Evolutionary conservation across 2,888 invertebrate species (phyloP).

Genomic region (Thymelicus acteon): DNA sequence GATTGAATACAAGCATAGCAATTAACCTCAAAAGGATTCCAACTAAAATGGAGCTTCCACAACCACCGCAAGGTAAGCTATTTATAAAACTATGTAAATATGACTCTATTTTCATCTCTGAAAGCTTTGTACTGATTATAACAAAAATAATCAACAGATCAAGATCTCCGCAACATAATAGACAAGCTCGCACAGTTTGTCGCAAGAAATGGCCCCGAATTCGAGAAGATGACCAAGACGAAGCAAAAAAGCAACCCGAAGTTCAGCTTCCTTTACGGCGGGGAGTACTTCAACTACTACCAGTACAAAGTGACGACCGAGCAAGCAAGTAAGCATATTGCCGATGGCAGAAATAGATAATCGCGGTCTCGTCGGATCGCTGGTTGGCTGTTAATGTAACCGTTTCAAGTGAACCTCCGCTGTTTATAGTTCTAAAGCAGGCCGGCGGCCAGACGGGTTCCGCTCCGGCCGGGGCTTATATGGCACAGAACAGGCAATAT

Average conservation of each 20-base stretch:
- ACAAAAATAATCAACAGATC: conserved; percentile 86
- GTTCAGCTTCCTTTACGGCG: conserved; percentile 98
- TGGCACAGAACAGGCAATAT: conserved; percentile 85
- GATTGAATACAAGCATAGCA: conserved; percentile 28
- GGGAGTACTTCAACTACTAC: conserved; percentile 98
- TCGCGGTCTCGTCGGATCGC: conserved; percentile 68
- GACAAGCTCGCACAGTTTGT: conserved; percentile 99
- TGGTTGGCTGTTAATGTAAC: conserved; percentile 74
- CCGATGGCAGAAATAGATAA: conserved; percentile 66
- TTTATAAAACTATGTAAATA: conserved; percentile 27
- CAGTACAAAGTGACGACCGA: conserved; percentile 98
- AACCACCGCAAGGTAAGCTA: conserved; percentile 86
- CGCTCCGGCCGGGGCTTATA: conserved; percentile 82
- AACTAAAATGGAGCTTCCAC: conserved; percentile 79
- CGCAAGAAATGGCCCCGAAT: conserved; percentile 99
- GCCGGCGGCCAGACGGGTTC: conserved; percentile 81
- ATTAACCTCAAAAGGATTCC: conserved; percentile 67
- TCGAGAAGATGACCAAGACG: conserved; percentile 99
- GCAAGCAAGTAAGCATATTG: conserved; percentile 93
- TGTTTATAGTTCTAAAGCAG: conserved; percentile 91
- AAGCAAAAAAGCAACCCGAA: conserved; percentile 99
- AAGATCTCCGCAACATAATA: conserved; percentile 97
- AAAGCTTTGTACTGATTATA: background rate
- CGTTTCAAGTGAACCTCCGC: conserved; percentile 82
- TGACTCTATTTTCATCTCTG: background rate